Conservation (phyloP, 2,888 invertebrate species). For the Rutpela maculata region DNA sequence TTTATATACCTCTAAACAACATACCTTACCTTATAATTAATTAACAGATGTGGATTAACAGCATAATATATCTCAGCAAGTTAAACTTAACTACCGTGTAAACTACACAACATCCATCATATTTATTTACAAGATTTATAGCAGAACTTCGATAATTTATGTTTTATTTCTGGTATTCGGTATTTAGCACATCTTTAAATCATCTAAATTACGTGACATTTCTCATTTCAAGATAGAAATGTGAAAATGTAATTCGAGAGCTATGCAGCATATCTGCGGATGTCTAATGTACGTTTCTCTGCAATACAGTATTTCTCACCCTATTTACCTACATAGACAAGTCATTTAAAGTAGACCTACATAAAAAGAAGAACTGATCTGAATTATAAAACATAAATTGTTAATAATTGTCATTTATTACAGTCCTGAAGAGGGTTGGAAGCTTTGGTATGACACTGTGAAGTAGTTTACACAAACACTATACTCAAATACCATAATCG, state of each 20-base stretch:
- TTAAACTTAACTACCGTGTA: background rate
- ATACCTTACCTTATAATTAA: background rate
- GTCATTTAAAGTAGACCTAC: too few relatives aligned
- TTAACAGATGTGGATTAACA: background rate
- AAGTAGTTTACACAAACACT: too few relatives aligned
- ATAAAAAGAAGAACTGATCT: too few relatives aligned
- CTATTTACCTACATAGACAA: background rate
- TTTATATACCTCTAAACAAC: too few relatives aligned
- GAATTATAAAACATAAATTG: too few relatives aligned
- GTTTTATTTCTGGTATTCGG: conserved; percentile 2
- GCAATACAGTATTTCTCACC: background rate
- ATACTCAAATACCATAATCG: too few relatives aligned
- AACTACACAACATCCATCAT: background rate
- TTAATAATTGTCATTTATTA: too few relatives aligned
- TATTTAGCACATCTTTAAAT: conserved; percentile 14
- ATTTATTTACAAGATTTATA: conserved; percentile 2
- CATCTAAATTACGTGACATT: conserved; percentile 2
- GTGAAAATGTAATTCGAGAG: conserved; percentile 1
- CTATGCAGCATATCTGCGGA: background rate
- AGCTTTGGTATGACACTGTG: too few relatives aligned
- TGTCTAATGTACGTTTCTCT: background rate
- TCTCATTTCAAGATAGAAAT: conserved; percentile 2
- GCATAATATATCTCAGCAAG: conserved; percentile 5
- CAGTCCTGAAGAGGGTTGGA: too few relatives aligned
- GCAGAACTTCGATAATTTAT: conserved; percentile 13